A percentile compares a stretch with the other conserved stretches of the same genome.
These are phyloP conservation scores for Hycleus phaleratus DNA, from an alignment of 1,140 invertebrate species.

Conservation along the genomic window DNA sequence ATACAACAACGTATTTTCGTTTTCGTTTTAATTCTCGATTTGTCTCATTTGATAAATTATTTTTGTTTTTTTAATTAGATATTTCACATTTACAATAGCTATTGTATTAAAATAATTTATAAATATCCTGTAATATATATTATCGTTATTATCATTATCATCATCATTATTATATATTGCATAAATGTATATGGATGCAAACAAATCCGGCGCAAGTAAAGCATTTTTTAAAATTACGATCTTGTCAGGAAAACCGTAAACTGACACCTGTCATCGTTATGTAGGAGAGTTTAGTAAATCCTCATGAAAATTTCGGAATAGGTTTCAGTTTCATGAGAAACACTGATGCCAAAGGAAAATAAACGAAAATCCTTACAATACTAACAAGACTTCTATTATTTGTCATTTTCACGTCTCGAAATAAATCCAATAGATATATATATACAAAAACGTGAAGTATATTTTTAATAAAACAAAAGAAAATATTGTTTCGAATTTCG, in stretches of 20 bases:
- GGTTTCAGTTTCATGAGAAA: conserved; percentile 11
- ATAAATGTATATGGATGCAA: not conserved
- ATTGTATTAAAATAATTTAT: no score
- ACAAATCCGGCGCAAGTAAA: conserved; percentile 12
- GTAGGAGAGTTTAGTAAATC: conserved; percentile 10
- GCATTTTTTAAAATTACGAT: conserved; percentile 14
- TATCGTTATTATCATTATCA: no score
- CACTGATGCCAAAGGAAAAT: not conserved
- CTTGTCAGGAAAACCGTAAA: conserved; percentile 14
- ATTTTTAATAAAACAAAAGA: no score
- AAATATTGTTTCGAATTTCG: no score
- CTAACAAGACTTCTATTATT: conserved; percentile 7
- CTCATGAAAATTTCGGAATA: conserved; percentile 13
- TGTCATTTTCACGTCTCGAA: conserved; percentile 1
- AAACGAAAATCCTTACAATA: not conserved
- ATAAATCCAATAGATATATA: no score
- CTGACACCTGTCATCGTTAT: conserved; percentile 13
- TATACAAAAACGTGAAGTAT: no score
- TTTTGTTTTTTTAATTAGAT: not conserved
- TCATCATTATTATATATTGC: no score
- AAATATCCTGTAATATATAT: no score
- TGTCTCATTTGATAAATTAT: conserved; percentile 3
- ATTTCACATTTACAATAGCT: no score
- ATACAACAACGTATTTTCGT: conserved; percentile 11
- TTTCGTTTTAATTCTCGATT: not conserved